These are phyloP conservation scores for Polydrusus tereticollis DNA, from an alignment of 2,888 invertebrate genomes.

Conservation along the genomic window DNA sequence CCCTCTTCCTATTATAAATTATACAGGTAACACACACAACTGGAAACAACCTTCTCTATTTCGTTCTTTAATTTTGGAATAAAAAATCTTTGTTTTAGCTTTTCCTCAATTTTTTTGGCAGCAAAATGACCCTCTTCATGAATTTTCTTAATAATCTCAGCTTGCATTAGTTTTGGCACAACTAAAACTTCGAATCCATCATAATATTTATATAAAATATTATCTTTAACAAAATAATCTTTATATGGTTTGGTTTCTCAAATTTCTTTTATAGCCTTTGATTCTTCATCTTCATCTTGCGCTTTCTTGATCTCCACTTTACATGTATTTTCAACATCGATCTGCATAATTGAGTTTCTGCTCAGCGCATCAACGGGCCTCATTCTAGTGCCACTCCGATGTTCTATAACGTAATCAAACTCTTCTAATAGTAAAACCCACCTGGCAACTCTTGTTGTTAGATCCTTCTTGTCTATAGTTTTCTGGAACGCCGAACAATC, in stretches of 20 bases:
- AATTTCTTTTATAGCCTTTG: not conserved
- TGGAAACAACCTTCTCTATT: slow-evolving; percentile 42
- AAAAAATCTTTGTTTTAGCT: slow-evolving; percentile 48
- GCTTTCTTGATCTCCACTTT: too few relatives aligned
- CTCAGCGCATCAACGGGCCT: slow-evolving; percentile 56
- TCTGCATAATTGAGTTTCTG: slow-evolving; percentile 23
- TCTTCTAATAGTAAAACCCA: slow-evolving; percentile 58
- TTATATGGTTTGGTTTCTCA: not conserved
- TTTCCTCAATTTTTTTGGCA: slow-evolving; percentile 48
- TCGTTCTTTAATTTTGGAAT: slow-evolving; percentile 51
- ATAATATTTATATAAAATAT: too few relatives aligned
- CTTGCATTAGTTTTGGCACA: too few relatives aligned
- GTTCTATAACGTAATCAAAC: slow-evolving; percentile 56
- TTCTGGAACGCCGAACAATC: slow-evolving; percentile 49
- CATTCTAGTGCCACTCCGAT: slow-evolving; percentile 55
- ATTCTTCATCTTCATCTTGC: too few relatives aligned
- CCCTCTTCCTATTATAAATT: slow-evolving; percentile 53
- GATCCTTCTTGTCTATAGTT: slow-evolving; percentile 58
- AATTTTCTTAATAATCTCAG: too few relatives aligned
- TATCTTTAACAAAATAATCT: too few relatives aligned
- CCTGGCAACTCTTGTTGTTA: too few relatives aligned
- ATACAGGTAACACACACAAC: slow-evolving; percentile 56
- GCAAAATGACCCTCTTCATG: slow-evolving; percentile 49
- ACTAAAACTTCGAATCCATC: too few relatives aligned
- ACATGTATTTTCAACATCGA: not conserved